Evolutionary conservation across 2,888 invertebrate species (phyloP), one percentile per base, ranked within the genome.

Genomic region (Merodon equestris): DNA sequence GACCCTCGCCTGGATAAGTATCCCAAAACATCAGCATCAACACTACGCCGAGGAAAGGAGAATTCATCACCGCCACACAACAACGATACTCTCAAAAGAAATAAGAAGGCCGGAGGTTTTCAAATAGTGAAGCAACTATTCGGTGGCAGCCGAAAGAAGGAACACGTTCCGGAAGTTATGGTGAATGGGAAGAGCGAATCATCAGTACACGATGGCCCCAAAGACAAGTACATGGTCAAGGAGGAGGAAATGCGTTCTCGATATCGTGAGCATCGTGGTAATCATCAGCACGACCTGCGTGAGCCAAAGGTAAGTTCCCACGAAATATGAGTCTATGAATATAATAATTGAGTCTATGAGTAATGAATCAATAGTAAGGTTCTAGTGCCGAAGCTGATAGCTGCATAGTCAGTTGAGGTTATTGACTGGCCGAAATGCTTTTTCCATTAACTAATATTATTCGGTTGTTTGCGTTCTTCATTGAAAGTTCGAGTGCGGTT

Each of bases 81-180:
- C 48, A 71, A 57, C 58, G 86, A 84, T 86, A 88, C 86, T 13
- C 83, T 88, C 42, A 89, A 89, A 79, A 86, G 87, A 15, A 88
- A 91, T 67, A 94, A 94, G 87, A 93, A 93, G 86, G 89, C 92
- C 83, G 93, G 93, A 88, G 91, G 93, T 84, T 91, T 94, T 84
- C 93, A 94, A 88, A 94, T 93, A 90, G 93, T 94, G 83, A 95
- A 94, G 86, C 94, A 94, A 88, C 90, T 95, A 84, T 95, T 95
- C 89, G 93, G 92, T 84, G 91, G 93, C 85, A 91, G 92, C 87
- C 77, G 74, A 53, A 81, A 77, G 68, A 82, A 82, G 27, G 83
- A 85, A 72, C 86, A 85, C 81, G 86, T 87, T 53, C 83, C 86
- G 15, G 83, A 83, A 57, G 81, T 83, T 19, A 81, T 81, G 67